Conservation (phyloP, 2,113 vertebrate species). For the Solea solea region DNA sequence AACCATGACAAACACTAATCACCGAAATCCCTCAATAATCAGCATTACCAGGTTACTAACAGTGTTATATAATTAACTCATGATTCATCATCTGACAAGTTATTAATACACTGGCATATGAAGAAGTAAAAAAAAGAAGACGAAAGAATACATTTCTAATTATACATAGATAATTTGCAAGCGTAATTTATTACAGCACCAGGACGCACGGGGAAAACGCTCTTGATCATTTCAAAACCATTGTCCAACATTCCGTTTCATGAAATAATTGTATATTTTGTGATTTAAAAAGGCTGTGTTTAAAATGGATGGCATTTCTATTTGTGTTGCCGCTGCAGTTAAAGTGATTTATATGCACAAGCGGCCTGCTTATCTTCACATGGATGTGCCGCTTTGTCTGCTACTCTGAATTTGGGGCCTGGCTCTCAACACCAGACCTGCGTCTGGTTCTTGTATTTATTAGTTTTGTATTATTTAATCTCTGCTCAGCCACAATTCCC, state of each 20-base stretch:
- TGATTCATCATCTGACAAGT: conserved; percentile 44
- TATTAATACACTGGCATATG: conserved; percentile 38
- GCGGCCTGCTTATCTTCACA: conserved; percentile 10
- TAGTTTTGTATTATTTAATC: conserved; percentile 29
- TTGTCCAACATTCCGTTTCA: conserved; percentile 5
- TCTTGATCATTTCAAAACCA: conserved; percentile 14
- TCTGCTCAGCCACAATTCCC: conserved; percentile 45
- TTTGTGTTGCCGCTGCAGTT: conserved; percentile 7
- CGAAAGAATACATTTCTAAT: conserved; percentile 1
- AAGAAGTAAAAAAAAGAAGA: conserved; percentile 28
- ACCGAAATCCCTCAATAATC: conserved; percentile 16
- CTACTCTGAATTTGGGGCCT: neutral
- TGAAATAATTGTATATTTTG: conserved; percentile 23
- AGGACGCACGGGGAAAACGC: neutral
- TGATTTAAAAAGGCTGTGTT: neutral
- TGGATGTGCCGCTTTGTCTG: conserved; percentile 21
- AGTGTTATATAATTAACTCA: conserved; percentile 39
- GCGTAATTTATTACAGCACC: conserved; percentile 2
- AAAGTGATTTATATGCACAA: neutral
- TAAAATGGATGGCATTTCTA: neutral
- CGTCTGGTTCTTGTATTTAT: conserved; percentile 52
- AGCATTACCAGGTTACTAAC: conserved; percentile 35
- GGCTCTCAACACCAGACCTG: conserved; percentile 22
- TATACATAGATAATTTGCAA: conserved; percentile 19
- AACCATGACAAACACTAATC: conserved; percentile 33